Evolutionary conservation across 2,113 vertebrate species (phyloP).

Genomic region (Ptilorrhoa leucosticta): DNA sequence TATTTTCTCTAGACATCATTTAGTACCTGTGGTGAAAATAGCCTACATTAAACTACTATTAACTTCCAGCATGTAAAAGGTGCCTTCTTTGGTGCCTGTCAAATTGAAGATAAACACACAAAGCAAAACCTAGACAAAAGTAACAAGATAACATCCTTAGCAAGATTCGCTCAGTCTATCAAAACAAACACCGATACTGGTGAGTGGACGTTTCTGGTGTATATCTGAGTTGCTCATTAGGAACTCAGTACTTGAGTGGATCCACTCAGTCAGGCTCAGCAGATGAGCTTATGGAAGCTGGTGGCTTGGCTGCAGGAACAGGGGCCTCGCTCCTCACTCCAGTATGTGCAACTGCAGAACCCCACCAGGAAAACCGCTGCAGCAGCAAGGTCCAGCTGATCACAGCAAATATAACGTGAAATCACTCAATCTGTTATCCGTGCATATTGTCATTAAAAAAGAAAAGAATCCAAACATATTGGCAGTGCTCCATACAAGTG

Average conservation of each 20-base stretch:
- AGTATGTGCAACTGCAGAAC: neutral
- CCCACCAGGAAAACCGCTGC: neutral
- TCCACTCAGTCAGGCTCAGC: neutral
- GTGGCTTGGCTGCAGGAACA: neutral
- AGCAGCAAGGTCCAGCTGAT: neutral
- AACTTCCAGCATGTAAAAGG: neutral
- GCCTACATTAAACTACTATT: neutral
- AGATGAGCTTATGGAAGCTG: neutral
- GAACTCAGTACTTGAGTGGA: neutral
- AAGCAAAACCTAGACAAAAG: neutral
- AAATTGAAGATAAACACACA: neutral
- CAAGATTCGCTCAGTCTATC: neutral
- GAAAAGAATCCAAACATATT: neutral
- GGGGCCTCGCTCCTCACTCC: neutral
- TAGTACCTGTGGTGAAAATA: neutral
- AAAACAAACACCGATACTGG: neutral
- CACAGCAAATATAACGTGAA: neutral
- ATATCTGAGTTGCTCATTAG: neutral
- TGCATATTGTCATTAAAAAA: neutral
- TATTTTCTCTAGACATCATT: neutral
- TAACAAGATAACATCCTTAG: neutral
- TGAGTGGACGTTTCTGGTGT: neutral
- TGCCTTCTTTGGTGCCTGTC: neutral
- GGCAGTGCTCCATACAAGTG: neutral
- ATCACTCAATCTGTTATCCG: neutral